These are phyloP conservation scores for Decapterus maruadsi DNA, from an alignment of 2,797 vertebrate species.

Conservation along the genomic window DNA sequence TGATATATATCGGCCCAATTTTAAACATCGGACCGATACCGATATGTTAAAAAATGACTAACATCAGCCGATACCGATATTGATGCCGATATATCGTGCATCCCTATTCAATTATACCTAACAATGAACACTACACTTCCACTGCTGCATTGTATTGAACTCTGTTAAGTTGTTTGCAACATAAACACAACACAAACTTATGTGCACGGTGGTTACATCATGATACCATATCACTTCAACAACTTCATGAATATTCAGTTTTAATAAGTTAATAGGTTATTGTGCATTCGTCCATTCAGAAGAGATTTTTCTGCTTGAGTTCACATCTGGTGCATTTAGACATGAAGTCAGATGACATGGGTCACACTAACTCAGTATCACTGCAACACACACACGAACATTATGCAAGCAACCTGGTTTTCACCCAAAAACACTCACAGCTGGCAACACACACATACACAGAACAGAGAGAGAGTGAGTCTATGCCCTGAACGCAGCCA, in stretches of 20 bases:
- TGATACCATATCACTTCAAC: neutral
- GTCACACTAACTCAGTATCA: slow-evolving; percentile 44
- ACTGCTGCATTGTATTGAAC: neutral
- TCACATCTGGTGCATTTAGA: slow-evolving; percentile 32
- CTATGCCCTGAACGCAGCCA: slow-evolving; percentile 4
- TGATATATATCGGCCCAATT: too few relatives aligned
- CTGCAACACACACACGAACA: neutral
- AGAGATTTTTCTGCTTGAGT: slow-evolving; percentile 32
- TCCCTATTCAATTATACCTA: neutral
- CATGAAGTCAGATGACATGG: slow-evolving; percentile 1
- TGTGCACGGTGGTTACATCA: neutral
- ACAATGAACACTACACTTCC: neutral
- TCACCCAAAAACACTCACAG: slow-evolving; percentile 18
- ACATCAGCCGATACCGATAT: too few relatives aligned
- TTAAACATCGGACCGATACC: too few relatives aligned
- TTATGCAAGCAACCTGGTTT: slow-evolving; percentile 41
- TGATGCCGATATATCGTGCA: too few relatives aligned
- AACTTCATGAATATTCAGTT: slow-evolving; percentile 6
- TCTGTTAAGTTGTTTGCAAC: neutral
- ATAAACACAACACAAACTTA: neutral
- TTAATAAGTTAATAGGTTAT: slow-evolving; percentile 13
- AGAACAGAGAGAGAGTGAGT: neutral
- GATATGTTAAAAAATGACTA: too few relatives aligned
- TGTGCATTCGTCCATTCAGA: slow-evolving; percentile 17
- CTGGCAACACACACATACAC: neutral